Evolutionary conservation across 2,113 vertebrate species (phyloP).

Genomic region (Notechis scutatus): DNA sequence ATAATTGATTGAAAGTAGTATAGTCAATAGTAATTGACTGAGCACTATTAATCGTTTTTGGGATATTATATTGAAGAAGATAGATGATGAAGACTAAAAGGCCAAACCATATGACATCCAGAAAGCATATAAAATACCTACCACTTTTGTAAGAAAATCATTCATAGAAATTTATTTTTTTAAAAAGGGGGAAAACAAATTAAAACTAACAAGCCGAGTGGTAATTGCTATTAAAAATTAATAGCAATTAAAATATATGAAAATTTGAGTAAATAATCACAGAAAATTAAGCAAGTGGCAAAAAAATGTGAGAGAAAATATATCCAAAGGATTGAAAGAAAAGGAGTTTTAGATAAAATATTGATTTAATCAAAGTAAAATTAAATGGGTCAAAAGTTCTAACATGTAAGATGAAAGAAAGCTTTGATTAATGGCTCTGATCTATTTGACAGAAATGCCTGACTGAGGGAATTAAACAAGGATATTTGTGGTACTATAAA

Average conservation of each 20-base stretch:
- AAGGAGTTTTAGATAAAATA: not conserved
- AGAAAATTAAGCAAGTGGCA: not conserved
- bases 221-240: not conserved
- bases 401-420: not conserved
- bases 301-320: not conserved
- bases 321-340: not conserved
- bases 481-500: not conserved
- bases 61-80: not conserved
- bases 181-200: not conserved
- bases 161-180: not conserved
- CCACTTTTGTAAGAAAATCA: not conserved
- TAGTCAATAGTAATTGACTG: not conserved
- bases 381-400: not conserved
- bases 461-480: not conserved
- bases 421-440: not conserved
- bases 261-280: not conserved
- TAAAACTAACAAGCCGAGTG: not conserved
- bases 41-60: not conserved
- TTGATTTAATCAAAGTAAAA: not conserved
- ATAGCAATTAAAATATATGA: not conserved
- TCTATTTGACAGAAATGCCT: not conserved
- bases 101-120: not conserved
- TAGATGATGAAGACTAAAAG: not conserved
- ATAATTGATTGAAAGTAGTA: not conserved
- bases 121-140: not conserved